A percentile compares a stretch with the other conserved stretches of the same genome.
phyloP scores from a whole-genome alignment of 1,140 invertebrate genomes.

The Hycleus phaleratus region DNA sequence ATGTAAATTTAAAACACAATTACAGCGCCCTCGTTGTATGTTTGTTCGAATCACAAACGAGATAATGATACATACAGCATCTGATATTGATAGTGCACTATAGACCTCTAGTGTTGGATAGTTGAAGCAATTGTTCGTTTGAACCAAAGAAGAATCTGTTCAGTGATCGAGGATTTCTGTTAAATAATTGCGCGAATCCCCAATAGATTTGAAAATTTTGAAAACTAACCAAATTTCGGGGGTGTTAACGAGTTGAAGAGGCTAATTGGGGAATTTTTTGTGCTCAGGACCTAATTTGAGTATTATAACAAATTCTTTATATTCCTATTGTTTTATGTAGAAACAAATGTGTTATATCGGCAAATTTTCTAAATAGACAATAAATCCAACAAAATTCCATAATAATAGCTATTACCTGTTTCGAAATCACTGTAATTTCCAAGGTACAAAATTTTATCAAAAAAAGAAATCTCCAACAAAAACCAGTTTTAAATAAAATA shows the following conservation, averaged over 20 bases:
- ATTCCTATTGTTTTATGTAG: too few species aligned
- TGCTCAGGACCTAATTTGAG: too few species aligned
- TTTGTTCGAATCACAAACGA: background rate
- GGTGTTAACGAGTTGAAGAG: too few species aligned
- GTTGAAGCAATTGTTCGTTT: background rate
- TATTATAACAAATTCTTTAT: too few species aligned
- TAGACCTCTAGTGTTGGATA: slow-evolving; percentile 7
- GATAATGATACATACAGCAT: slow-evolving; percentile 11
- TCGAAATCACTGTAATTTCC: slow-evolving; percentile 14
- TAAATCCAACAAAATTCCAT: background rate
- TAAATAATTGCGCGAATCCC: too few species aligned
- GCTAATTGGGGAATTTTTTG: too few species aligned
- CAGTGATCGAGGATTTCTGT: too few species aligned
- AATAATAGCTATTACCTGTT: slow-evolving; percentile 8
- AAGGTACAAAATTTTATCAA: slow-evolving; percentile 6
- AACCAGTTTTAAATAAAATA: slow-evolving; percentile 13
- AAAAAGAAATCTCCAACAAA: slow-evolving; percentile 3
- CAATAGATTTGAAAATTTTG: too few species aligned
- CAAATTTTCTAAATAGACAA: too few species aligned
- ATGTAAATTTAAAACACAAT: background rate
- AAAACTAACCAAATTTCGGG: too few species aligned
- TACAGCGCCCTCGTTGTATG: background rate
- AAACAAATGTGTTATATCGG: too few species aligned
- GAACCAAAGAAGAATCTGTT: too few species aligned
- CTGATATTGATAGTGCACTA: background rate